phyloP scores from a whole-genome alignment of 2,888 invertebrate genomes.

The Diloba caeruleocephala region DNA sequence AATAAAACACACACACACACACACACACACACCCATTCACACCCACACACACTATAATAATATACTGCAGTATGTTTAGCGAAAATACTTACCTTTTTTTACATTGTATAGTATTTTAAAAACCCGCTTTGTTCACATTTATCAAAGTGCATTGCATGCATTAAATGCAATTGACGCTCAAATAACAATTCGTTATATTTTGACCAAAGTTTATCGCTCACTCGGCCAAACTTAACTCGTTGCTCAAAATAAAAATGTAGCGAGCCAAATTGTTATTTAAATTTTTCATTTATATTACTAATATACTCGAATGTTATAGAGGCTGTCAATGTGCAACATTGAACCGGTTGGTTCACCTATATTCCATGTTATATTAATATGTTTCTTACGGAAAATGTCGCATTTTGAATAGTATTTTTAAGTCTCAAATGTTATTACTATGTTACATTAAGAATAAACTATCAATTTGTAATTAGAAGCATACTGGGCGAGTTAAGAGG shows the following conservation, averaged over 20 bases:
- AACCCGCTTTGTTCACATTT: too few species aligned
- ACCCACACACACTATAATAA: not conserved
- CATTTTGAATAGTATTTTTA: slow-evolving; percentile 6
- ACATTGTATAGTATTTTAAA: too few species aligned
- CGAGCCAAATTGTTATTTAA: not conserved
- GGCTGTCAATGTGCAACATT: slow-evolving; percentile 8
- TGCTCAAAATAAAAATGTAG: slow-evolving; percentile 21
- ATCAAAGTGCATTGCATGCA: slow-evolving; percentile 1
- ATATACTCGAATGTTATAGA: slow-evolving; percentile 6
- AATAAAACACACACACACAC: too few species aligned
- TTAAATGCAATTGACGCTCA: slow-evolving; percentile 28
- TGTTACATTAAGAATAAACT: not conserved
- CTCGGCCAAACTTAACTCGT: slow-evolving; percentile 17
- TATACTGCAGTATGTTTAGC: slow-evolving; percentile 2
- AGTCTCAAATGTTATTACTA: slow-evolving; percentile 9
- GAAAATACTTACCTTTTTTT: too few species aligned
- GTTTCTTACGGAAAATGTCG: slow-evolving; percentile 3
- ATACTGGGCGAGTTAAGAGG: too few species aligned
- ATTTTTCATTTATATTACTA: not conserved
- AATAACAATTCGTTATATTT: slow-evolving; percentile 4
- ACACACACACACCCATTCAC: too few species aligned
- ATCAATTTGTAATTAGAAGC: not conserved
- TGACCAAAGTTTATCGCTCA: slow-evolving; percentile 1
- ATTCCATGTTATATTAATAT: slow-evolving; percentile 16
- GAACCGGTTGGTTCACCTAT: slow-evolving; percentile 3